Conservation (phyloP, 2,113 vertebrate species). For the Notothenia coriiceps region DNA sequence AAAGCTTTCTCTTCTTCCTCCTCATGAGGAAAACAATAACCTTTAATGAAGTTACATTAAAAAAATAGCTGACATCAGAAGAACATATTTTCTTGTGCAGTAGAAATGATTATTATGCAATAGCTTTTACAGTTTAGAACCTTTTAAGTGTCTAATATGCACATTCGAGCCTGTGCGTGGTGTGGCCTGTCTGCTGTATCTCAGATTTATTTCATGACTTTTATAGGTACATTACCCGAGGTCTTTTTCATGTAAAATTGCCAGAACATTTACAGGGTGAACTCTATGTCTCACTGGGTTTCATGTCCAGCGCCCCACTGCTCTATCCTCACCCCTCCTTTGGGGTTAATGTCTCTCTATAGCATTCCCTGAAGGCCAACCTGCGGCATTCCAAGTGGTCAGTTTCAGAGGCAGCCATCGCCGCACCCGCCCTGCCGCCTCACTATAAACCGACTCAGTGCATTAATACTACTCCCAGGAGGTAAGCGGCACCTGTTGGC, state of each 20-base stretch:
- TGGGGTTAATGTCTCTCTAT: conserved; percentile 60
- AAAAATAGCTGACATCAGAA: no score
- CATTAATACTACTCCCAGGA: conserved; percentile 75
- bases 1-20: neutral
- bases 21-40: no score
- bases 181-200: neutral
- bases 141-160: neutral
- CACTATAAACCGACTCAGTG: conserved; percentile 63
- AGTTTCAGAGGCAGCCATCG: conserved; percentile 70
- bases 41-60: no score
- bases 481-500: conserved; percentile 78
- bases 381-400: conserved; percentile 76
- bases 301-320: conserved; percentile 18
- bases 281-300: conserved; percentile 33
- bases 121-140: neutral
- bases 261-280: conserved; percentile 30
- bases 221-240: neutral
- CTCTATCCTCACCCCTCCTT: conserved; percentile 1
- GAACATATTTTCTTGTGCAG: neutral
- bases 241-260: conserved; percentile 14
- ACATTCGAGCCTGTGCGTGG: neutral
- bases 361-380: conserved; percentile 67
- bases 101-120: neutral
- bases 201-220: neutral
- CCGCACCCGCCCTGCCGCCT: conserved; percentile 31